Base-by-base conservation (phyloP, 2,888 invertebrate genomes). In the Prenolepis imparis region DNA sequence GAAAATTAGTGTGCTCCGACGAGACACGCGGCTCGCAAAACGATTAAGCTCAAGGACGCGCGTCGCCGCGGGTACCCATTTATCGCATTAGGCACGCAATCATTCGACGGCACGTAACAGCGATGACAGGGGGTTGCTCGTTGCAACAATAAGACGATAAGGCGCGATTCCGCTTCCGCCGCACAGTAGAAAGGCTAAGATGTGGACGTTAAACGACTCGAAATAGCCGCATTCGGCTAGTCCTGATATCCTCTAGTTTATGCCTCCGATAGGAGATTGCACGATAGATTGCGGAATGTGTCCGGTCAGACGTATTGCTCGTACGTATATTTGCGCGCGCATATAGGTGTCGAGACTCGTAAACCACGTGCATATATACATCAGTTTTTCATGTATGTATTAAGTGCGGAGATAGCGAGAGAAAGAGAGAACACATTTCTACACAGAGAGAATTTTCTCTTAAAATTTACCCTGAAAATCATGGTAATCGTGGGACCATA, bases 201-300 rank as follows among this genome's bases (percentile, higher is more conserved):
- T 28, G 36, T 48, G 21, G 21, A 83, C 72, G 83, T 66, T n/a
- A 28, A 61, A 9, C 67, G 64, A 75, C 64, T 85, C 63, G 67
- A 88, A 86, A 81, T 82, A 70, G 12, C 15, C 59, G n/a, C n/a
- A n/a, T 39, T 55, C 66, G 32, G 12, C 6, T 48, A n/a, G n/a
- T 48, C 18, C 59, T 75, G 81, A 82, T 85, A 82, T 55, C 84
- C 86, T 82, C 82, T 89, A 90, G 87, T 92, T 92, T 92, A 92
- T 91, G 90, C 73, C 73, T 80, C 84, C 77, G 92, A 92, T 92
- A 92, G 90, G 89, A 91, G 91, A 92, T 91, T 82, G 88, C 82
- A 86, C 74, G 83, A 66, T 89, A 90, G 91, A 91, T 92, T 91
- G 90, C 87, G 78, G 87, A 89, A 91, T 89, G 89, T 89, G 89